Evolutionary conservation across 2,113 vertebrate species (phyloP).

Genomic region (Plecotus auritus): DNA sequence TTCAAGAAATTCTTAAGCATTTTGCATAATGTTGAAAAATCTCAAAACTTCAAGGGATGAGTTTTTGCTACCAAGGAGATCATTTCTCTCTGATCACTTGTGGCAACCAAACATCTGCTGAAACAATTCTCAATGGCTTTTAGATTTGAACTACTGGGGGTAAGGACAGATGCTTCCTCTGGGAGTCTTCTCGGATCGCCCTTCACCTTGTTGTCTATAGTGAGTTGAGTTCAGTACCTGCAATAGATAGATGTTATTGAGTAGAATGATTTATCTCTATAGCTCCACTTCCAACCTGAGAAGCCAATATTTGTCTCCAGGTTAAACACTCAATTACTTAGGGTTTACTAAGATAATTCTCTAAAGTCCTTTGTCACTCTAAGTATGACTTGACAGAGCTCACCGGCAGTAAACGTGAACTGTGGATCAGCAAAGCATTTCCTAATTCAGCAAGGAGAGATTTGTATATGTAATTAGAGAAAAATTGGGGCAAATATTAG

Average conservation of each 20-base stretch:
- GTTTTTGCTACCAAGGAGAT: neutral
- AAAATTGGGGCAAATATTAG: neutral
- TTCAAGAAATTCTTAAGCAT: neutral
- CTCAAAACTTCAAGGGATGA: neutral
- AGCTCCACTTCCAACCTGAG: slow-evolving; percentile 32
- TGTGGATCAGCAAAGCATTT: neutral
- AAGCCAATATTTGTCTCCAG: slow-evolving; percentile 39
- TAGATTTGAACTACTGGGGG: slow-evolving; percentile 18
- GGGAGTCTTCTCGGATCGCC: neutral
- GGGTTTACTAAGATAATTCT: slow-evolving; percentile 36
- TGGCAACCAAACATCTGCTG: slow-evolving; percentile 46
- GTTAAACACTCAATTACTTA: slow-evolving; percentile 41
- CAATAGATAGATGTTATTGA: slow-evolving; percentile 26
- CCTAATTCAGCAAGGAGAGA: neutral
- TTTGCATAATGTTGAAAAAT: slow-evolving; percentile 17
- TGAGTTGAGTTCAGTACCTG: neutral
- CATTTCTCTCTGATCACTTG: neutral
- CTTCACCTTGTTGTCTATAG: neutral
- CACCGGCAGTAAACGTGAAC: neutral
- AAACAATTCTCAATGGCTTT: slow-evolving; percentile 21
- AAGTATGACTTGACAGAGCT: neutral
- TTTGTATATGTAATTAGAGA: slow-evolving; percentile 9
- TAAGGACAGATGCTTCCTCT: slow-evolving; percentile 29
- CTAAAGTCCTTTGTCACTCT: slow-evolving; percentile 32
- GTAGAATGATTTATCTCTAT: slow-evolving; percentile 38